phyloP scores from a whole-genome alignment of 2,797 vertebrate genomes.

The Gymnothorax reevesii region DNA sequence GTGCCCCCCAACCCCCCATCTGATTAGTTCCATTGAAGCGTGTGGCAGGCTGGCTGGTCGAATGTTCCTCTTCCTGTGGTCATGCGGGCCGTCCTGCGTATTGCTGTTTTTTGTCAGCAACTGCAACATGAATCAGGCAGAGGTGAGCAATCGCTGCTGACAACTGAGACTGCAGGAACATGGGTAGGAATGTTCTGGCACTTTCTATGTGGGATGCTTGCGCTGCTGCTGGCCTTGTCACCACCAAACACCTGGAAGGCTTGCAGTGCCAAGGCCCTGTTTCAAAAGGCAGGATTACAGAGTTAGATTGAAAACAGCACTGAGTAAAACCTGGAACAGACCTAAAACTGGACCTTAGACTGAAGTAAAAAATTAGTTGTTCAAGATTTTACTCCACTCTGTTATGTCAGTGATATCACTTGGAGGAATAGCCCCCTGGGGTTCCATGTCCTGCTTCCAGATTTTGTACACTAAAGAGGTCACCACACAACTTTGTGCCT shows the following conservation, averaged over 20 bases:
- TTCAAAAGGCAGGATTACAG: not conserved
- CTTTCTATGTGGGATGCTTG: constrained; percentile 2
- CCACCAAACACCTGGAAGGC: not conserved
- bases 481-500: no score
- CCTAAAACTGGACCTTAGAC: no score
- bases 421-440: no score
- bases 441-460: no score
- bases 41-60: not conserved
- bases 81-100: not conserved
- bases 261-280: not conserved
- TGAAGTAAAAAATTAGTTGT: no score
- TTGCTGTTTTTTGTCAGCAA: constrained; percentile 18
- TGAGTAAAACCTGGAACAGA: no score
- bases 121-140: constrained; percentile 5
- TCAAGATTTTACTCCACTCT: no score
- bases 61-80: not conserved
- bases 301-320: no score
- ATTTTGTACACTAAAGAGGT: no score
- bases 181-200: constrained; percentile 5
- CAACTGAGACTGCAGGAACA: not conserved
- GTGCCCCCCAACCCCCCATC: no score
- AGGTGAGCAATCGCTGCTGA: not conserved
- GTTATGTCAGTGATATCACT: no score
- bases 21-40: not conserved
- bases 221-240: not conserved